These are phyloP conservation scores for Megalurothrips usitatus DNA, from an alignment of 2,888 invertebrate genomes.

Conservation along the genomic window DNA sequence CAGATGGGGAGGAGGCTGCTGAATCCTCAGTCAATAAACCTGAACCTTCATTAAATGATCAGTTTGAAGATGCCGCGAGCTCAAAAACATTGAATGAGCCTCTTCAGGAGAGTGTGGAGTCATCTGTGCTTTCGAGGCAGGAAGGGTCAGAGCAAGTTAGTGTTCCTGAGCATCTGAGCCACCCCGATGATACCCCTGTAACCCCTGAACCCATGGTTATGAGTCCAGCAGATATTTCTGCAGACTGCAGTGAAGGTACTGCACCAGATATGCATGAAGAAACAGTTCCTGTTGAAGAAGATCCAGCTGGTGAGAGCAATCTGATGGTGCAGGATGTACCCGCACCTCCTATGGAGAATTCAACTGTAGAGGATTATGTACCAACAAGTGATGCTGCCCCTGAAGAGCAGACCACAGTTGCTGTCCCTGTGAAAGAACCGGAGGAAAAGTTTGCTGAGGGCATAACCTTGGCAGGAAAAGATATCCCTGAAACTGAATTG, in stretches of 20 bases:
- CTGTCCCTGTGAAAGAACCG: neutral
- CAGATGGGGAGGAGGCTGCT: no score
- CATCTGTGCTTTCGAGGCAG: no score
- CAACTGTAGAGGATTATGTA: neutral
- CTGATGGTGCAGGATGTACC: neutral
- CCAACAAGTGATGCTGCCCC: neutral
- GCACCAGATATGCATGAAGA: neutral
- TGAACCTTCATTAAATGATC: no score
- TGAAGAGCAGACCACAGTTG: neutral
- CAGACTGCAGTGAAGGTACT: neutral
- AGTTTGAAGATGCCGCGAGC: no score
- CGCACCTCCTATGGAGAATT: neutral
- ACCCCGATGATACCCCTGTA: neutral
- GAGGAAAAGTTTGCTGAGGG: conserved; percentile 27
- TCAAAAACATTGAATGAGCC: no score
- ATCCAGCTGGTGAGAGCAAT: conserved; percentile 40
- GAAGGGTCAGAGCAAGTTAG: no score
- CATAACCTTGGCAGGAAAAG: conserved; percentile 53
- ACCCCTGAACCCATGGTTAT: conserved; percentile 33
- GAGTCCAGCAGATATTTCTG: neutral
- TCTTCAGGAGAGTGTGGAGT: no score
- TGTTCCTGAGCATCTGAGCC: neutral
- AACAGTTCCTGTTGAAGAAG: conserved; percentile 45
- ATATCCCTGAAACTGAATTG: conserved; percentile 64
- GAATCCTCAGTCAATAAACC: no score